phyloP scores from a whole-genome alignment of 2,888 invertebrate species.

The Conus canariensis region DNA sequence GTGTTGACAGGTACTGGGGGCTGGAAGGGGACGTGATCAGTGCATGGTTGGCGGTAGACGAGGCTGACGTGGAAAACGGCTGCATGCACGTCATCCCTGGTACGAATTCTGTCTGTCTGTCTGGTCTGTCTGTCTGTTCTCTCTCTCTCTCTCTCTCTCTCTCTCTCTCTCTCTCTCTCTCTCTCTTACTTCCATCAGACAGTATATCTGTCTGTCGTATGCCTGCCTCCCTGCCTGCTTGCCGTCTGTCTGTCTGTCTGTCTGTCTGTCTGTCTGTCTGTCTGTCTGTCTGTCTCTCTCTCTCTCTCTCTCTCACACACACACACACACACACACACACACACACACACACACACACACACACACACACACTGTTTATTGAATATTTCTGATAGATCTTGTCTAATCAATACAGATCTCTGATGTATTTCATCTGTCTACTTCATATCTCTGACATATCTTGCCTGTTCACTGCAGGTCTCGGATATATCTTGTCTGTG shows the following conservation, averaged over 20 bases:
- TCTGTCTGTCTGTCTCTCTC: background rate
- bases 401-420: no score
- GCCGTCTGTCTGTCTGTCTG: background rate
- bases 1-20: conserved; percentile 62
- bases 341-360: no score
- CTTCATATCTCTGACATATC: no score
- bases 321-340: background rate
- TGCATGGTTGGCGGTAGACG: conserved; percentile 69
- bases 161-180: background rate
- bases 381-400: no score
- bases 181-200: background rate
- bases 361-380: no score
- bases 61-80: conserved; percentile 68
- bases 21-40: conserved; percentile 64
- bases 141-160: background rate
- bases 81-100: conserved; percentile 70
- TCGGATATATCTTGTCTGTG: no score
- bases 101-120: conserved; percentile 36
- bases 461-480: no score
- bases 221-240: background rate
- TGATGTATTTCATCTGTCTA: no score
- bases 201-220: background rate
- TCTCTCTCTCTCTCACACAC: background rate
- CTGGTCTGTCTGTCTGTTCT: background rate
- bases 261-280: background rate